A percentile compares a stretch with the other conserved stretches of the same genome.
Conservation (phyloP, 2,797 vertebrate genomes). For the Galaxias olidus region DNA sequence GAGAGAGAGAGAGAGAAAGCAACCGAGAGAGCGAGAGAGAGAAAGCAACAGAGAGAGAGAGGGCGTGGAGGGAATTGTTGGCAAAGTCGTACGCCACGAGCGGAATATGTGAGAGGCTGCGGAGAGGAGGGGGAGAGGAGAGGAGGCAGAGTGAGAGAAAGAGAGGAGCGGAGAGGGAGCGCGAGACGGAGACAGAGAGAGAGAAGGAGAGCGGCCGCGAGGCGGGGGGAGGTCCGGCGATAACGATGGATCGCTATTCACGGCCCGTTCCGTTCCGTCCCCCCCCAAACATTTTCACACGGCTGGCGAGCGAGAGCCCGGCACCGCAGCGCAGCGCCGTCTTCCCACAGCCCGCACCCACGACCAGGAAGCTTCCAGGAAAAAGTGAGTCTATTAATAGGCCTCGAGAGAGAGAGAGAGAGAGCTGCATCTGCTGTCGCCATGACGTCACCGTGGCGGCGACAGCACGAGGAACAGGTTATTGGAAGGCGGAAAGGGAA, state of each 20-base stretch:
- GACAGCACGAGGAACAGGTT: neutral
- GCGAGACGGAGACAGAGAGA: neutral
- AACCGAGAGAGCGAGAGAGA: neutral
- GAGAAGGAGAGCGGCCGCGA: neutral
- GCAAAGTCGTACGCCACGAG: slow-evolving; percentile 18
- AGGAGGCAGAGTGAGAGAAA: neutral
- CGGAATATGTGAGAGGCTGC: slow-evolving; percentile 29
- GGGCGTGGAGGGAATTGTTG: slow-evolving; percentile 6
- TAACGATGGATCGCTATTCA: no score
- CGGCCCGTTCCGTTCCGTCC: no score
- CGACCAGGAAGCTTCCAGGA: no score
- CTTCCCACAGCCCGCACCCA: no score
- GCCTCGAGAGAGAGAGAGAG: no score
- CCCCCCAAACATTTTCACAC: no score
- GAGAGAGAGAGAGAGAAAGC: neutral
- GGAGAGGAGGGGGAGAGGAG: neutral
- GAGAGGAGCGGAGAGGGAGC: slow-evolving; percentile 1
- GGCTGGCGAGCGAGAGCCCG: no score
- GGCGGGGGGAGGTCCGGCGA: no score
- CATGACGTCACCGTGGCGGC: neutral
- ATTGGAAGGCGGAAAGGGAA: neutral
- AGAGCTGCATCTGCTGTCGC: no score
- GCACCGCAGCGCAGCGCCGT: no score
- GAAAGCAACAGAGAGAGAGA: neutral
- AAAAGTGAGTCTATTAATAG: no score